Evolutionary conservation across 1,140 invertebrate species (phyloP).

Genomic region (Macrotrachela quadricornifera): DNA sequence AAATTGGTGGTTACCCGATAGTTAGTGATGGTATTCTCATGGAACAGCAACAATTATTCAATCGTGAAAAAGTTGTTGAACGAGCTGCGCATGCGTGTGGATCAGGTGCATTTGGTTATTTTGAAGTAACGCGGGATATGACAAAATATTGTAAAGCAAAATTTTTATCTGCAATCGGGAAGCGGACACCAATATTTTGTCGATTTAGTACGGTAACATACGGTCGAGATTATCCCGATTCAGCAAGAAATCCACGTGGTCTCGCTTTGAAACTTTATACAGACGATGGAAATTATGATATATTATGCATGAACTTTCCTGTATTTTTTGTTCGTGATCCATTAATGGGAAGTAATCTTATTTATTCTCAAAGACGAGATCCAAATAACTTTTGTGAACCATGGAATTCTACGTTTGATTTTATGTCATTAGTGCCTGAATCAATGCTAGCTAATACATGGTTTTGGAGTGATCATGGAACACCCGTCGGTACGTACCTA

Average conservation of each 20-base stretch:
- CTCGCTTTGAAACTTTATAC: conserved; percentile 90
- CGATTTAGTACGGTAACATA: conserved; percentile 66
- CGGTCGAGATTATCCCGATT: conserved; percentile 57
- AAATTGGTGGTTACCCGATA: no score
- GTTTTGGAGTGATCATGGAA: no score
- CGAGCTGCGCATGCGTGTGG: conserved; percentile 92
- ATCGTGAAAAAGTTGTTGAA: conserved; percentile 82
- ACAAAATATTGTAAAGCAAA: conserved; percentile 57
- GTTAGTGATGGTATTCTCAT: no score
- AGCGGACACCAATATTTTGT: conserved; percentile 45
- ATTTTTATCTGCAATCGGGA: conserved; percentile 52
- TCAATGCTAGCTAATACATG: no score
- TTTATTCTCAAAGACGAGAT: conserved; percentile 60
- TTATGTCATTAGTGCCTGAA: conserved; percentile 65
- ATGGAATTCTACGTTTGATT: conserved; percentile 84
- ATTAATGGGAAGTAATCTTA: conserved; percentile 43
- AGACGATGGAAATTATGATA: conserved; percentile 82
- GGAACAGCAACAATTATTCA: no score
- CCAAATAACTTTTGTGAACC: conserved; percentile 57
- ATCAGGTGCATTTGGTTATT: conserved; percentile 76
- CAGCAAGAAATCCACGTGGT: conserved; percentile 60
- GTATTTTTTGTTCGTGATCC: conserved; percentile 87
- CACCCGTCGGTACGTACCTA: no score
- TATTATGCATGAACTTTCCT: conserved; percentile 88
- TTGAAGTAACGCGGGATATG: conserved; percentile 79